These are phyloP conservation scores for Polypterus senegalus DNA, from an alignment of 2,113 vertebrate genomes.

Conservation along the genomic window DNA sequence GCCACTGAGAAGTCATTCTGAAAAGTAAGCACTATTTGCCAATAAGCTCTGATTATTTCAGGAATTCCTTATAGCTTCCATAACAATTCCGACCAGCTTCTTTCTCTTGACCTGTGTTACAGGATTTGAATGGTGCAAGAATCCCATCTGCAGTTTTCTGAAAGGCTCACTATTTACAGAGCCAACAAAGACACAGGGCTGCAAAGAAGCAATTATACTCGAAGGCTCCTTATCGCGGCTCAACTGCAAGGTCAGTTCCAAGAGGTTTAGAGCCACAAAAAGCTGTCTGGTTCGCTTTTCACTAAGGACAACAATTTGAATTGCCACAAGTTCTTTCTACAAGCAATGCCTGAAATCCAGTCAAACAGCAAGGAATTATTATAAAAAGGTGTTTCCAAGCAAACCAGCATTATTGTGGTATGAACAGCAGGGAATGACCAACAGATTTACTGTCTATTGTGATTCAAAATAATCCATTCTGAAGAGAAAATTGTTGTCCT, in stretches of 20 bases:
- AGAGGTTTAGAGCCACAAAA: conserved; percentile 1
- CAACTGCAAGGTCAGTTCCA: conserved; percentile 2
- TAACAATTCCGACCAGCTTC: neutral
- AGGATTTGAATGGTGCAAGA: neutral
- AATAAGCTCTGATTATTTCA: neutral
- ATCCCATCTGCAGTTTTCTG: conserved; percentile 6
- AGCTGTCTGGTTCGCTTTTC: neutral
- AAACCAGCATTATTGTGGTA: no score
- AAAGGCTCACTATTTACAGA: conserved; percentile 1
- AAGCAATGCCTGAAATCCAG: no score
- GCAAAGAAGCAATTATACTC: conserved; percentile 10
- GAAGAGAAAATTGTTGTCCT: no score
- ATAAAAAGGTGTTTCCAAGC: no score
- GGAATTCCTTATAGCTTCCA: neutral
- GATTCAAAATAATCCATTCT: no score
- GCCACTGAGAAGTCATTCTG: no score
- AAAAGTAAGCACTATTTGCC: no score
- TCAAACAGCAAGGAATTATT: no score
- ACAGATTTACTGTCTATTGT: no score
- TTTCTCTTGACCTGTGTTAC: neutral
- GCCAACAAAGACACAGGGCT: neutral
- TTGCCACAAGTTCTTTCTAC: no score
- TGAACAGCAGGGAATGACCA: no score
- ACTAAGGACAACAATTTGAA: conserved; percentile 2
- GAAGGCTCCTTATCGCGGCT: conserved; percentile 1